Evolutionary conservation across 2,888 invertebrate genomes (phyloP).

Genomic region (Philereme transversata): DNA sequence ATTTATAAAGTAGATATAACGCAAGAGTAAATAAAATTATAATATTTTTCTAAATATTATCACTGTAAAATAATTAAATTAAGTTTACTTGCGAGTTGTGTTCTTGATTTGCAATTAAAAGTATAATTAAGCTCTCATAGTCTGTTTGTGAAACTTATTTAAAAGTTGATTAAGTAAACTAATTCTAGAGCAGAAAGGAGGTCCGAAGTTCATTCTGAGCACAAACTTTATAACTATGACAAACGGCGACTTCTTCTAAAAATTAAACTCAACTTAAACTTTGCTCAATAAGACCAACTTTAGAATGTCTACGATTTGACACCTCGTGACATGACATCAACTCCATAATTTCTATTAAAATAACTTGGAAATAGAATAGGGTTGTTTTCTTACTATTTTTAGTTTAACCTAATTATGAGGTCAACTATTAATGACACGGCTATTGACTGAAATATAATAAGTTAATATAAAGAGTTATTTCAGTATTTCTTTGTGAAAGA

Average conservation of each 20-base stretch:
- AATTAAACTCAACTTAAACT: constrained; percentile 29
- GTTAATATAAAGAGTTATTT: background rate
- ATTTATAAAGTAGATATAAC: no score
- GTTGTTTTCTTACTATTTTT: constrained; percentile 2
- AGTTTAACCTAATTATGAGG: background rate
- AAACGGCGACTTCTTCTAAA: constrained; percentile 22
- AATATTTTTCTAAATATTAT: no score
- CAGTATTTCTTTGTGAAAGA: background rate
- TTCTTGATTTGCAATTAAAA: no score
- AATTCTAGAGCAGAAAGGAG: constrained; percentile 12
- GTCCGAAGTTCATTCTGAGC: constrained; percentile 16
- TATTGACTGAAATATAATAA: background rate
- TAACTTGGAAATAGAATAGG: constrained; percentile 1
- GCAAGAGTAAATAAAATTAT: no score
- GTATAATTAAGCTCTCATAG: no score
- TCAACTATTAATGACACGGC: background rate
- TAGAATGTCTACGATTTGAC: constrained; percentile 11
- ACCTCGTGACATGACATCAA: background rate
- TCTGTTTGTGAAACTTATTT: background rate
- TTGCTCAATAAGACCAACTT: constrained; percentile 20
- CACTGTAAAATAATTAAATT: no score
- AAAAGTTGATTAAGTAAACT: constrained; percentile 21
- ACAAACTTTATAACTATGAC: constrained; percentile 30
- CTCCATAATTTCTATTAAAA: background rate
- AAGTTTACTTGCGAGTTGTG: no score